Evolutionary conservation across 2,113 vertebrate genomes (phyloP).

Genomic region (Drymodes brunneopygia): DNA sequence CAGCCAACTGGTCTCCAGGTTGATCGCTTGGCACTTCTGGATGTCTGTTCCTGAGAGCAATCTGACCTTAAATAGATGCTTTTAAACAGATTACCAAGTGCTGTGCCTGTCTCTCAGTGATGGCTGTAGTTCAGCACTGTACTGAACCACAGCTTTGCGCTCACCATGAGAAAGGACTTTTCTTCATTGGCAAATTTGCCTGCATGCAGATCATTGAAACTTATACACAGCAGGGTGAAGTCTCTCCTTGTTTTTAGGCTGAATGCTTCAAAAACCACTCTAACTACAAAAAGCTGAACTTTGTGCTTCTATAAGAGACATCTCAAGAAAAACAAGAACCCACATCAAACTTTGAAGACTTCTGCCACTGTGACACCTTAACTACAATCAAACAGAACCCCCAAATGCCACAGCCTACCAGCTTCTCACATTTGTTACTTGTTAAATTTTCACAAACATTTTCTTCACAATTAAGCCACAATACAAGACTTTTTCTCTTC

Average conservation of each 20-base stretch:
- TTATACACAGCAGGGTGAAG: neutral
- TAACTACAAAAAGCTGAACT: neutral
- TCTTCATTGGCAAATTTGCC: neutral
- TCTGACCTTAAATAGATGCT: neutral
- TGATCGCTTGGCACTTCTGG: rapidly evolving
- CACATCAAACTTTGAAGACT: neutral
- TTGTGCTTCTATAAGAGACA: neutral
- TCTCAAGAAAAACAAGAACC: neutral
- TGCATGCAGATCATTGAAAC: neutral
- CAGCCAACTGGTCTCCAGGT: neutral
- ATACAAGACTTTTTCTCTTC: neutral
- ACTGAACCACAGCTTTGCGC: rapidly evolving
- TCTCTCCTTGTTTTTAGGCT: neutral
- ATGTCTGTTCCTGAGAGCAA: neutral
- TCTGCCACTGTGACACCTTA: neutral
- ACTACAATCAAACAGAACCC: neutral
- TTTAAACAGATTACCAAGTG: neutral
- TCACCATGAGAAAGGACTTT: neutral
- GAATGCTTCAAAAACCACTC: neutral
- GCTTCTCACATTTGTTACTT: neutral
- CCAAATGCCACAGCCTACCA: neutral
- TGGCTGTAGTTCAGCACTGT: neutral
- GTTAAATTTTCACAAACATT: neutral
- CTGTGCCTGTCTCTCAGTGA: neutral
- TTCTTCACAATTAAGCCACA: neutral